Conservation (phyloP, 2,888 invertebrate genomes). For the Eupeodes luniger region DNA sequence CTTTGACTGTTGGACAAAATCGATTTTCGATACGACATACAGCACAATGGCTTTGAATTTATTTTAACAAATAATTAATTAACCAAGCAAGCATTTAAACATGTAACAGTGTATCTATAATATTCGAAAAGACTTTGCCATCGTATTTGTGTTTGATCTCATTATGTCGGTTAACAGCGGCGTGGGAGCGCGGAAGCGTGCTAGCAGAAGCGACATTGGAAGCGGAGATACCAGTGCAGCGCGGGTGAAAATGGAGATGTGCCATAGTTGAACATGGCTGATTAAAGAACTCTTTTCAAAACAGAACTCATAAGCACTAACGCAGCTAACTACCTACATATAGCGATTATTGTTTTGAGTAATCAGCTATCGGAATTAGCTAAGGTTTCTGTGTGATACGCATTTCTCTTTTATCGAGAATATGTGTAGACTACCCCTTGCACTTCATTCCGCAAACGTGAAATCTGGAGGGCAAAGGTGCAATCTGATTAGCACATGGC, state of each 20-base stretch:
- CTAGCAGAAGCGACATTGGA: no score
- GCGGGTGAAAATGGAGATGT: not conserved
- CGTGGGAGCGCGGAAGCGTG: no score
- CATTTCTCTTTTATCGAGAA: slow-evolving; percentile 1
- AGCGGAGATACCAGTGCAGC: no score
- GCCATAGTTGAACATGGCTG: slow-evolving; percentile 25
- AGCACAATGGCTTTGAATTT: slow-evolving; percentile 60
- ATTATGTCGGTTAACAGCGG: not conserved
- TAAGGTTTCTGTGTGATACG: slow-evolving; percentile 33
- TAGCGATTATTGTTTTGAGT: slow-evolving; percentile 42
- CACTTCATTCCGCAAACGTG: not conserved
- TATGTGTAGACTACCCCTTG: not conserved
- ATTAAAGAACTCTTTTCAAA: slow-evolving; percentile 47
- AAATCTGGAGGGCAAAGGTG: slow-evolving; percentile 39
- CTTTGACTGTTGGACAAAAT: slow-evolving; percentile 32
- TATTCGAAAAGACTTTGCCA: slow-evolving; percentile 6
- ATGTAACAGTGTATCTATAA: slow-evolving; percentile 25
- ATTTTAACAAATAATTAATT: slow-evolving; percentile 70
- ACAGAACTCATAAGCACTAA: slow-evolving; percentile 24
- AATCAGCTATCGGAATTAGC: slow-evolving; percentile 1
- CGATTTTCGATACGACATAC: slow-evolving; percentile 50
- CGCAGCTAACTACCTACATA: no score
- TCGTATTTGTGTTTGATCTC: slow-evolving; percentile 37
- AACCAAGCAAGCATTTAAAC: slow-evolving; percentile 63
- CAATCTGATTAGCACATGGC: slow-evolving; percentile 64